Base-by-base conservation (phyloP, 2,888 invertebrate species). In the Hylaea fasciaria region DNA sequence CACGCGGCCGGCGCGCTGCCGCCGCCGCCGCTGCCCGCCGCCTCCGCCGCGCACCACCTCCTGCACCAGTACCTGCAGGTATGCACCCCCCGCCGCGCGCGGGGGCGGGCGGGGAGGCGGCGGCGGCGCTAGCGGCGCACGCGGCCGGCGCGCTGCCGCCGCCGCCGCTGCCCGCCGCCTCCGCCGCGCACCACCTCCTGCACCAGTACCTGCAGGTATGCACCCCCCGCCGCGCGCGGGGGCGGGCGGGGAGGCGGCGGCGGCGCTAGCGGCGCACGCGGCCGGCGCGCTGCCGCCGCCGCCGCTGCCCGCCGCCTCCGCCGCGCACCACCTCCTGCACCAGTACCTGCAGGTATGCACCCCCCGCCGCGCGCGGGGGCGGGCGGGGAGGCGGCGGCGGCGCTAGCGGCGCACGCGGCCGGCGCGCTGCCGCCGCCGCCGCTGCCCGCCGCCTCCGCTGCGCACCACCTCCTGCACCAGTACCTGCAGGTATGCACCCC, bases 351-450 rank as follows among this genome's bases (percentile, higher is more conserved):
- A 89, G 87, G 90, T 72, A 10, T 3, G 17, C 10, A 10, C 81
- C 89, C 91, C 32, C 71, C 90, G 62, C 87, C 88, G 78, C 86
- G 91, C 44, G 91, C 91, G 71, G 90, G 91, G 91, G 85, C 89
- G 57, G 91, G 91, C 50, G 90, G 89, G 48, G 91, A 87, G 73
- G 87, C 86, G 58, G 88, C 84, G 4, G 91, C 91, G 40, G 86
- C 87, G 51, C 70, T 90, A 37, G 89, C 89, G 47, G 89, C 91
- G 53, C 84, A 82, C 62, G 91, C 91, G 16, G 89, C 90, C 12
- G 87, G 82, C 57, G 91, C 91, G 46, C 81, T 91, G 60, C 91
- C 91, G n/a, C 90, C 91, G 67, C 22, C 87, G 60, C 90, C 90
- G 59, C 83, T 90, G 56, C 86, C 89, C 0, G 91, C 91, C 69